Evolutionary conservation across 2,113 vertebrate genomes (phyloP).

Genomic region (Cyprinodon brontotheroides): DNA sequence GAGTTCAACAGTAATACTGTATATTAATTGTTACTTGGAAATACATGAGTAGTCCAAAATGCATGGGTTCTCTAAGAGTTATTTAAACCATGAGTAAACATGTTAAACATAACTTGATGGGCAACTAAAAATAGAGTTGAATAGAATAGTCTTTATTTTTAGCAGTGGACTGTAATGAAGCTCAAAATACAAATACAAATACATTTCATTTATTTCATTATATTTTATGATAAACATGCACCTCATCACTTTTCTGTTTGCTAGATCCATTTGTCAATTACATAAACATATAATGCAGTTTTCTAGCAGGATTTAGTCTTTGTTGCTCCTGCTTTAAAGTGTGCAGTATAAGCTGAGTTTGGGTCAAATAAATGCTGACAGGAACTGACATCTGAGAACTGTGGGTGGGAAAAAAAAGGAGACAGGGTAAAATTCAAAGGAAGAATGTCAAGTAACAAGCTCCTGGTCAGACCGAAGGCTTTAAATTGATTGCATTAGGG

Average conservation of each 20-base stretch:
- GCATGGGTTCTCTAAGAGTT: background rate
- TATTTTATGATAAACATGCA: background rate
- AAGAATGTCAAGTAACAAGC: background rate
- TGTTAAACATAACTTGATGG: too few species aligned
- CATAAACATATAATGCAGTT: background rate
- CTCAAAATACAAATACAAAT: background rate
- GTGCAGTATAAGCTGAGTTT: background rate
- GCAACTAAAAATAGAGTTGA: background rate
- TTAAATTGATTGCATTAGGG: background rate
- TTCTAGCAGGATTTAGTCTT: background rate
- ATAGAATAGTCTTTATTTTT: background rate
- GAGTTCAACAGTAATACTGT: constrained; percentile 29
- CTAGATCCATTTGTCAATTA: background rate
- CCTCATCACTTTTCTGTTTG: background rate
- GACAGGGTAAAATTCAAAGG: background rate
- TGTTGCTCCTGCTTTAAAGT: background rate
- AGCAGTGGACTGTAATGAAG: background rate
- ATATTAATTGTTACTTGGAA: constrained; percentile 25
- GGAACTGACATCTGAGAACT: background rate
- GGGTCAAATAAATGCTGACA: background rate
- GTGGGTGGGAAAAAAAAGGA: background rate
- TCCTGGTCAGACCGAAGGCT: background rate
- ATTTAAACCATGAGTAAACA: too few species aligned
- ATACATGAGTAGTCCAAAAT: constrained; percentile 23
- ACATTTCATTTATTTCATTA: background rate